Evolutionary conservation across 2,797 vertebrate species (phyloP), one percentile per base, ranked within the genome.

Genomic region (Xyrichtys novacula): DNA sequence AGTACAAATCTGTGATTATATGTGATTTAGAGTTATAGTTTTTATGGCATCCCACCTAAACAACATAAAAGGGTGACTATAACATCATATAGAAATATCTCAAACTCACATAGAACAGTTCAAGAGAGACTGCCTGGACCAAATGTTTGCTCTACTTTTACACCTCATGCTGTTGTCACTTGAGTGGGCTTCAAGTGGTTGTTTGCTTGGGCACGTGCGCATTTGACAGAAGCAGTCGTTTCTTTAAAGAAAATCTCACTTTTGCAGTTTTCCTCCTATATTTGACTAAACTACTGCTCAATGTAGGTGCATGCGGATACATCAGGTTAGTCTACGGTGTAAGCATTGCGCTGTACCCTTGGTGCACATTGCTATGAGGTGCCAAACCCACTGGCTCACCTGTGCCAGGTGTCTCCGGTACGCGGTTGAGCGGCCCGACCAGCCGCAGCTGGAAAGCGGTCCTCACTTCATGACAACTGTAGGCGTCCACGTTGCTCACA

Each of bases 381-480:
- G 68, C 58, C 54, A 60, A 49, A 36, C 47, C 57, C 54, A 19
- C 14, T 29, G 32, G 84, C 96, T 96, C 84, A 97, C 96, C 96
- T 93, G 93, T 92, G 49, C 88, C 94, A 86, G 96, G 96, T 86
- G 94, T 93, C 88, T 96, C 96, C 54, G 96, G 96, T 3, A 97
- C 96, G 84, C 95, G 93, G 75, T 93, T 92, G 78, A 94, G 91
- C 50, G 94, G 94, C 2, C 96, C 96, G 80, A 97, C 95, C 88
- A 95, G 94, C 46, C 95, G 95, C 85, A 96, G 82, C 92, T 97
- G 96, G 80, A 96, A 97, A 47, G 95, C 96, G 32, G 95, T 95
- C 85, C 94, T 94, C 80, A 97, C 96, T 86, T 97, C 96, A 88
- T 96, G 95, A 91, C 96, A 97, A 92, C 95, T 97, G 80, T 96